Evolutionary conservation across 1,140 invertebrate species (phyloP), one percentile per base, ranked within the genome.

Genomic region (Heliothis virescens): DNA sequence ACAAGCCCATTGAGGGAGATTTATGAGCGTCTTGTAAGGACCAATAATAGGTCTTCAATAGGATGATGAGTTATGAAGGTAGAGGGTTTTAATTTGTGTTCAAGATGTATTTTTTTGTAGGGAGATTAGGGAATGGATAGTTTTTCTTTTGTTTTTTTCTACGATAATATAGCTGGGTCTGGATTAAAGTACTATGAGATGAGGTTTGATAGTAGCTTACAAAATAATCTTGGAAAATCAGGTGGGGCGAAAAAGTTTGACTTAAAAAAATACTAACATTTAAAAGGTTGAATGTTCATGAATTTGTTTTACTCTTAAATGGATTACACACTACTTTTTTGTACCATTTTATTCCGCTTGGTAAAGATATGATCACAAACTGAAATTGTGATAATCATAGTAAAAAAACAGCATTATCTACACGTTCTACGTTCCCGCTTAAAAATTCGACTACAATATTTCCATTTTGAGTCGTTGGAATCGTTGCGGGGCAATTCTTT

Each of bases 401-500:
- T 4, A 52, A 13, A 53, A 13, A n/a, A 0, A 15, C 13, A 53
- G 5, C 52, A 57, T 1, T n/a, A n/a, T n/a, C n/a, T 12, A 4
- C 65, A 50, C 12, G 13, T 4, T 12, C 48, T 10, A 29, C 48
- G 21, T 53, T 0, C 47, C n/a, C 48, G 67, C 29, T 15, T 15
- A 21, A 71, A 52, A 26, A n/a, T 26, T 11, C 12, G 1, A 15
- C 48, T 18, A n/a, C 18, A 53, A 71, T 53, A 53, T 63, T 76
- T 63, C 34, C n/a, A 59, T 48, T 69, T 79, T 21, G 76, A 79
- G 72, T 84, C 82, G 82, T 75, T 55, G 60, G 59, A 82, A 84
- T 83, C 79, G 80, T 81, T 69, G 65, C 57, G 80, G 60, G 79
- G 84, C 81, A 73, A 84, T 85, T 84, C 82, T 85, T 87, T 87